A percentile compares a stretch with the other conserved stretches of the same genome.
Evolutionary conservation across 2,888 invertebrate species (phyloP).

Genomic region (Platycheirus albimanus): DNA sequence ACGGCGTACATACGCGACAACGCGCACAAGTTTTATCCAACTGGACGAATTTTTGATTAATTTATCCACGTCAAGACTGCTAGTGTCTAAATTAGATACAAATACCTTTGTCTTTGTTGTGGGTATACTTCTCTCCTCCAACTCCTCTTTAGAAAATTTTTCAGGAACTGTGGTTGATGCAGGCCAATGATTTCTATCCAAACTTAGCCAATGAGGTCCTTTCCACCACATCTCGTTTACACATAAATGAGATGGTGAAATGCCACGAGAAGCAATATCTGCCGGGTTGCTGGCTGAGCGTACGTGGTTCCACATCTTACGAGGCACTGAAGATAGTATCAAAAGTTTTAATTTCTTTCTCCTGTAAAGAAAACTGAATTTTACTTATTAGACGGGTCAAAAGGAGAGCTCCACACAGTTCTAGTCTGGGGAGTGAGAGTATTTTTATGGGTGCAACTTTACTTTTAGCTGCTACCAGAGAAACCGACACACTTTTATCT

Average conservation of each 20-base stretch:
- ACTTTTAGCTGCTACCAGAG: constrained; percentile 29
- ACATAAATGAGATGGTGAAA: constrained; percentile 13
- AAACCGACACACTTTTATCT: constrained; percentile 7
- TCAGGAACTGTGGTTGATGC: not conserved
- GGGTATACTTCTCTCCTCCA: not conserved
- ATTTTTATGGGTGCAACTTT: constrained; percentile 38
- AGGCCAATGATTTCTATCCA: not conserved
- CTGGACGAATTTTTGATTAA: not conserved
- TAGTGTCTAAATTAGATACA: not conserved
- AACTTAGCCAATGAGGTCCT: constrained; percentile 12
- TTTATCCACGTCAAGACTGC: not conserved
- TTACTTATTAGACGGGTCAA: constrained; percentile 38
- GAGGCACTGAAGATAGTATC: constrained; percentile 19
- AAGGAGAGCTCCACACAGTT: constrained; percentile 33
- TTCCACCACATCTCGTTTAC: constrained; percentile 28
- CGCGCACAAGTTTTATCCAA: constrained; percentile 1
- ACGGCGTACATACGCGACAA: not conserved
- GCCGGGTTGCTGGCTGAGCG: too few relatives aligned
- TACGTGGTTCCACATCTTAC: constrained; percentile 38
- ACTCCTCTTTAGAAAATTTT: constrained; percentile 6
- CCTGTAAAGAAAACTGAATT: constrained; percentile 19
- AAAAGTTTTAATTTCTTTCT: constrained; percentile 3
- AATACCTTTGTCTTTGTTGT: not conserved
- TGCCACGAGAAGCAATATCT: constrained; percentile 30
- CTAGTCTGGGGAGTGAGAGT: constrained; percentile 18